Percentiles rank a stretch among this genome's conserved stretches.
Conservation (phyloP, 1,140 invertebrate species). For the Oryzaephilus surinamensis region DNA sequence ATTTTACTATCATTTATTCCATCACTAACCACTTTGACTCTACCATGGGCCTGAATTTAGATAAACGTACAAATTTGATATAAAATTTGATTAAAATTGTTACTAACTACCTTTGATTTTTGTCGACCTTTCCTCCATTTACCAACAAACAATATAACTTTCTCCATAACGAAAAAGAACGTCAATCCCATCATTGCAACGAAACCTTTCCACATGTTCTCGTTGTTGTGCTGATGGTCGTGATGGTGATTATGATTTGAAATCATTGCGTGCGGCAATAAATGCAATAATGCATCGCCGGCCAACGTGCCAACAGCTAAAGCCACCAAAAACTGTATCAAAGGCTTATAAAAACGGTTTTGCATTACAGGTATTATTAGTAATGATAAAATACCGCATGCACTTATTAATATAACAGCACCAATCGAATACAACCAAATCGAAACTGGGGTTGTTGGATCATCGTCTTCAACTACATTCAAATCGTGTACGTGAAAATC, state of each 20-base stretch:
- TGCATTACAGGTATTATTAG: slow-evolving; percentile 83
- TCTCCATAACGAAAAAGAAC: slow-evolving; percentile 80
- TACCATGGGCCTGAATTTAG: slow-evolving; percentile 16
- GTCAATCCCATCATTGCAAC: slow-evolving; percentile 71
- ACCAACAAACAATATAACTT: slow-evolving; percentile 64
- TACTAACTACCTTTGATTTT: slow-evolving; percentile 41
- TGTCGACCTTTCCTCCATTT: slow-evolving; percentile 63
- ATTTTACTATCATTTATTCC: slow-evolving; percentile 13
- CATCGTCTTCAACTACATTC: slow-evolving; percentile 7
- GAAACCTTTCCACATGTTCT: slow-evolving; percentile 73
- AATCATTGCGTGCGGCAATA: slow-evolving; percentile 75
- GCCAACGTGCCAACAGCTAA: slow-evolving; percentile 80
- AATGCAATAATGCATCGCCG: slow-evolving; percentile 85
- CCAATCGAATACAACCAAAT: slow-evolving; percentile 68
- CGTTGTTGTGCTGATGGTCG: slow-evolving; percentile 24
- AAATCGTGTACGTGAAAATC: not conserved
- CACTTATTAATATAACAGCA: slow-evolving; percentile 71
- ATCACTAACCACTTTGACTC: slow-evolving; percentile 21
- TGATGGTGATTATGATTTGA: slow-evolving; percentile 28
- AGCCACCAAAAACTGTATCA: slow-evolving; percentile 85
- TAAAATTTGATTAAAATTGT: not conserved
- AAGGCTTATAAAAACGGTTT: slow-evolving; percentile 77
- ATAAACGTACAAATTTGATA: not conserved
- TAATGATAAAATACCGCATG: slow-evolving; percentile 73
- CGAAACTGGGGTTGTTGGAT: slow-evolving; percentile 2